Evolutionary conservation across 1,140 invertebrate species (phyloP).

Genomic region (Brachionus manjavacas): DNA sequence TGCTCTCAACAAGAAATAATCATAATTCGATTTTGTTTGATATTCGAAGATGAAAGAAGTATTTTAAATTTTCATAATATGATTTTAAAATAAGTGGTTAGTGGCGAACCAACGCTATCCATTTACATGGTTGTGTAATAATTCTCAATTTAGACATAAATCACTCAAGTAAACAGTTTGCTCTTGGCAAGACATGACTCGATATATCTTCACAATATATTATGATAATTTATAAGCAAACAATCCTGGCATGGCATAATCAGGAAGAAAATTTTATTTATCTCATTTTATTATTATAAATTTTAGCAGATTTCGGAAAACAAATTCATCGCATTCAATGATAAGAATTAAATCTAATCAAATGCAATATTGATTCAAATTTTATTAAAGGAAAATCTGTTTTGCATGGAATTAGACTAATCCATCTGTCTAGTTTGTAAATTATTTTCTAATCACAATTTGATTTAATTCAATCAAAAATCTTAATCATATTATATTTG

Average conservation of each 20-base stretch:
- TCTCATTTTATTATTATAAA: background rate
- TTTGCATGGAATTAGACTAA: background rate
- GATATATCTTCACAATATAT: background rate
- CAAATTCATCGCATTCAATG: background rate
- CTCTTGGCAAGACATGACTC: background rate
- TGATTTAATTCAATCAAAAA: background rate
- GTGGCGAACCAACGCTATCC: background rate
- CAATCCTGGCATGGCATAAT: background rate
- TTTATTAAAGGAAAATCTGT: background rate
- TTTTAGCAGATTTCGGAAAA: background rate
- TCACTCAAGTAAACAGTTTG: background rate
- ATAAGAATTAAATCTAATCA: background rate
- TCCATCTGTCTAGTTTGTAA: background rate
- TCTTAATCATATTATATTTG: background rate
- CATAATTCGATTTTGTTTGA: conserved; percentile 8
- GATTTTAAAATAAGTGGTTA: background rate
- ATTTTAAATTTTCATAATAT: background rate
- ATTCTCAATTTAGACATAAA: background rate
- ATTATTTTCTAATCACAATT: background rate
- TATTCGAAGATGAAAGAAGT: background rate
- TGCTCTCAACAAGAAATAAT: conserved; percentile 18
- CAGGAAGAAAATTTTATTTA: conserved; percentile 20
- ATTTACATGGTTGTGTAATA: background rate
- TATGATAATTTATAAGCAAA: background rate
- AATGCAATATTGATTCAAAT: background rate